phyloP scores from a whole-genome alignment of 37 sponge, comb jelly and placozoan genomes.

The Crambe crambe region DNA sequence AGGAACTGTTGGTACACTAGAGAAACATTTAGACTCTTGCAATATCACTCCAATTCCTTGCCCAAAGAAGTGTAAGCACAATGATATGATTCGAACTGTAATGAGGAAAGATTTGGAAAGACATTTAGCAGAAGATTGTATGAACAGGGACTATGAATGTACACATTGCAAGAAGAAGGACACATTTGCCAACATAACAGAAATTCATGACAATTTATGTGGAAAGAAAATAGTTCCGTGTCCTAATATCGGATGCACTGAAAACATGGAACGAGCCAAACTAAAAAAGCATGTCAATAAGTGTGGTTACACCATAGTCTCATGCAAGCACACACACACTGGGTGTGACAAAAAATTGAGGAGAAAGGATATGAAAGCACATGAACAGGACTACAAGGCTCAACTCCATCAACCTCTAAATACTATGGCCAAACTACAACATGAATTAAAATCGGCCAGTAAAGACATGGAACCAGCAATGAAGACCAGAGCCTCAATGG shows the following conservation, averaged over 20 bases:
- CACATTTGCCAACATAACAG: constrained; percentile 12
- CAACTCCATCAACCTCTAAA: neutral
- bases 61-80: constrained; percentile 17
- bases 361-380: neutral
- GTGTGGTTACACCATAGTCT: constrained; percentile 4
- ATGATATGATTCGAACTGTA: neutral
- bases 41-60: constrained; percentile 12
- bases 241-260: constrained; percentile 15
- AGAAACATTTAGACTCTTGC: constrained; percentile 16
- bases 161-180: constrained; percentile 19
- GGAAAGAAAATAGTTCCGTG: constrained; percentile 14
- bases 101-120: constrained; percentile 3
- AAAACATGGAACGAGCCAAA: neutral
- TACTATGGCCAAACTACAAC: neutral
- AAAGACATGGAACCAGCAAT: neutral
- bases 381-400: constrained; percentile 2
- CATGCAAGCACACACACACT: constrained; percentile 21
- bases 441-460: neutral
- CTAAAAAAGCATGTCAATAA: neutral
- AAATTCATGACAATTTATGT: constrained; percentile 19
- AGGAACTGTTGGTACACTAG: constrained; percentile 32
- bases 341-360: constrained; percentile 7
- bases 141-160: constrained; percentile 24
- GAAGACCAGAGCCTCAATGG: neutral
- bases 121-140: constrained; percentile 7